Evolutionary conservation across 2,888 invertebrate genomes (phyloP).

Genomic region (Trachelus troglodyta): DNA sequence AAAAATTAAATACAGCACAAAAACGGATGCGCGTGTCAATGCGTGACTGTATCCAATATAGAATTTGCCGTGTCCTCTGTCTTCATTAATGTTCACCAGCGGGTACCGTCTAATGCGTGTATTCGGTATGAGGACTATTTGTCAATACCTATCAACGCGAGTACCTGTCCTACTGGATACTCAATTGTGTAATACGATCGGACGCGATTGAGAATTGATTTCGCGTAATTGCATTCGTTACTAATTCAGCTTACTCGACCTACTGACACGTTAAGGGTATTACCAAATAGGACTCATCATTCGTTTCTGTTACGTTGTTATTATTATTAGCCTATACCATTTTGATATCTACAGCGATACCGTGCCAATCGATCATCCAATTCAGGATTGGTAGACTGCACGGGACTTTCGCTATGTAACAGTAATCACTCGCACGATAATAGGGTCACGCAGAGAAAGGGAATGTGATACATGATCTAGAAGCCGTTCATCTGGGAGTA

Average conservation of each 20-base stretch:
- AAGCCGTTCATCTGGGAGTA: background rate
- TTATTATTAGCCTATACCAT: background rate
- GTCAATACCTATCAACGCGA: background rate
- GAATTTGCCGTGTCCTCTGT: background rate
- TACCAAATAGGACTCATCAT: background rate
- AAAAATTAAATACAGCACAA: background rate
- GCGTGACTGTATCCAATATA: background rate
- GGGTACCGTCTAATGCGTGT: background rate
- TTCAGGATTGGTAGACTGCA: background rate
- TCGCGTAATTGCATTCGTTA: background rate
- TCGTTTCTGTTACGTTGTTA: background rate
- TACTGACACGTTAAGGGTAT: background rate
- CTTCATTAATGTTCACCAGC: background rate
- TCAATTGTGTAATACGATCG: background rate
- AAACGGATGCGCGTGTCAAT: background rate
- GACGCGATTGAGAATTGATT: background rate
- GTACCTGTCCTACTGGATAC: background rate
- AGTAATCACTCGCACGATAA: background rate
- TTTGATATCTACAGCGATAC: background rate
- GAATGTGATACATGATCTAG: background rate
- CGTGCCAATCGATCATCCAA: background rate
- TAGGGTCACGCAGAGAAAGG: background rate
- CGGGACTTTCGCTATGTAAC: background rate
- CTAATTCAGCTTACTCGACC: background rate
- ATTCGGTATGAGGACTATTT: background rate